phyloP scores from a whole-genome alignment of 2,113 vertebrate genomes.

The Psammodynastes pulverulentus region DNA sequence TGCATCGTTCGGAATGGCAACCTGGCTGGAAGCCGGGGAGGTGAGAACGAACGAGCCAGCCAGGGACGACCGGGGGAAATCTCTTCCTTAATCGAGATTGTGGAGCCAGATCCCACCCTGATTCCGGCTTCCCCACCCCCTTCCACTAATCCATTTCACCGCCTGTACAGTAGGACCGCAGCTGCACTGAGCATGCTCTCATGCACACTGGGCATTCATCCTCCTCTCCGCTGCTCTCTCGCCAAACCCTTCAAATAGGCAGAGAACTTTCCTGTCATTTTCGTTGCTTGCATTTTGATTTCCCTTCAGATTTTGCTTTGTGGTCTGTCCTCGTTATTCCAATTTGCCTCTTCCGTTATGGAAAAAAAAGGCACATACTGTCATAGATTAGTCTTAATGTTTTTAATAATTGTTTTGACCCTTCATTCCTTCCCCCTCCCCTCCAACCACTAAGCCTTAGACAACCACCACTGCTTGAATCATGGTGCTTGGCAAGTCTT shows the following conservation, averaged over 20 bases:
- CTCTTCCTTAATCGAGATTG: no score
- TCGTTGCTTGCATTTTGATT: neutral
- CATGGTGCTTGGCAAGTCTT: neutral
- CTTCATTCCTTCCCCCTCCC: neutral
- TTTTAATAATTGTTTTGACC: neutral
- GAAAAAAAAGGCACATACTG: neutral
- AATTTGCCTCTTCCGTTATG: neutral
- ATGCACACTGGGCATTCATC: neutral
- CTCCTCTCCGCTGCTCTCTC: neutral
- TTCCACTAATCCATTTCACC: constrained; percentile 25
- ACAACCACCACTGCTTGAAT: neutral
- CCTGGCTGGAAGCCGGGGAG: no score
- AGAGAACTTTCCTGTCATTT: neutral
- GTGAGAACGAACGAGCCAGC: neutral
- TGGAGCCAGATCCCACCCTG: constrained; percentile 16
- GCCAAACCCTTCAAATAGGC: neutral
- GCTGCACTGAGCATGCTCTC: constrained; percentile 24
- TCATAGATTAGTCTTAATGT: neutral
- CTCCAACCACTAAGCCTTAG: neutral
- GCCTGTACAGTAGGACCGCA: neutral
- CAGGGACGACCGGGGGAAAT: neutral
- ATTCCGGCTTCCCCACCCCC: constrained; percentile 1
- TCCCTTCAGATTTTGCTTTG: neutral
- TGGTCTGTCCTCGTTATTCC: neutral
- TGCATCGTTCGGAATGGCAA: neutral